Conservation (phyloP, 2,888 invertebrate species). For the Halocaridina rubra region DNA sequence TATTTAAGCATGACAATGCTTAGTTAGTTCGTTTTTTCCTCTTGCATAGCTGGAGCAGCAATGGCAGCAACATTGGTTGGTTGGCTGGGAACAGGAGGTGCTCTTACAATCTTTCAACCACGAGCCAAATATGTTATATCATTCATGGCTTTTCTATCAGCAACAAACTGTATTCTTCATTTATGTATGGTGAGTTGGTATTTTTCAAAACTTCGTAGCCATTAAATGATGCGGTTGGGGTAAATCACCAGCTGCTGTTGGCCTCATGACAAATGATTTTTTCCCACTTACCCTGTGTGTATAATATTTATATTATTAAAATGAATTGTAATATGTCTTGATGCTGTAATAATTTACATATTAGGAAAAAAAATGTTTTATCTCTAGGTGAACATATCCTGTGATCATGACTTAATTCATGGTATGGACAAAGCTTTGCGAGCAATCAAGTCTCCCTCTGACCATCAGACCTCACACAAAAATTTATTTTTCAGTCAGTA, state of each 20-base stretch:
- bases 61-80: conserved; percentile 40
- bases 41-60: conserved; percentile 41
- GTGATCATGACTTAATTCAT: conserved; percentile 28
- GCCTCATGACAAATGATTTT: too few relatives aligned
- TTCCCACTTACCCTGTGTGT: neutral
- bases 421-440: conserved; percentile 39
- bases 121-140: conserved; percentile 27
- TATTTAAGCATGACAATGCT: neutral
- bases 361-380: neutral
- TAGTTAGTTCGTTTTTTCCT: neutral
- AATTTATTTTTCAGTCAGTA: too few relatives aligned
- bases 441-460: neutral
- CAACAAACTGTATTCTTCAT: conserved; percentile 27
- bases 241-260: too few relatives aligned
- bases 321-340: neutral
- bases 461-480: neutral
- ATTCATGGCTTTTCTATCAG: conserved; percentile 39
- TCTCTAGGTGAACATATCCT: conserved; percentile 44
- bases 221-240: too few relatives aligned
- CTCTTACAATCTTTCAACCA: conserved; percentile 26
- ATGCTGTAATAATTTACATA: neutral
- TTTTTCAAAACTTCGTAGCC: too few relatives aligned
- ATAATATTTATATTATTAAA: neutral
- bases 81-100: conserved; percentile 46
- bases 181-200: conserved; percentile 39